A percentile compares a stretch with the other conserved stretches of the same genome.
Evolutionary conservation across 1,140 invertebrate species (phyloP).

Genomic region (Oreohelix idahoensis): DNA sequence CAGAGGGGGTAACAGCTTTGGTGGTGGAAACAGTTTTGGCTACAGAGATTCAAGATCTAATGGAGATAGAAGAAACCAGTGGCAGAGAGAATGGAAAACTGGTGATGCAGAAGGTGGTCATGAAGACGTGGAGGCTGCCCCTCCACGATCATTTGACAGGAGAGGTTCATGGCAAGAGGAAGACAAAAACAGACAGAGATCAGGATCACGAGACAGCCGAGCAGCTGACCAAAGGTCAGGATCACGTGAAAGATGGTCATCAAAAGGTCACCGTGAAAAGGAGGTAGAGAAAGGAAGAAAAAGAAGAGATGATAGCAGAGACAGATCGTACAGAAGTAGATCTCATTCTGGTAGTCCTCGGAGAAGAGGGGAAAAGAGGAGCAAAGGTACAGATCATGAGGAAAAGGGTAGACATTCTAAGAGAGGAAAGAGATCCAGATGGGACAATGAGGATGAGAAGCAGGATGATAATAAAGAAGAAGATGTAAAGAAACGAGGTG

Average conservation of each 20-base stretch:
- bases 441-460: not conserved
- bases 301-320: constrained; percentile 5
- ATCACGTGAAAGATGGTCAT: not conserved
- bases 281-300: not conserved
- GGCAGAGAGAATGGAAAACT: not conserved
- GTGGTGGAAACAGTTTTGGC: not conserved
- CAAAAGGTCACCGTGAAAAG: not conserved
- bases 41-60: constrained; percentile 1
- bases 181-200: not conserved
- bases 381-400: not conserved
- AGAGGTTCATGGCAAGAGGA: constrained; percentile 8
- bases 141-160: not conserved
- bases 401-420: not conserved
- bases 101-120: constrained; percentile 1
- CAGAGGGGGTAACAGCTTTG: not conserved
- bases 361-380: not conserved
- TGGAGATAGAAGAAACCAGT: not conserved
- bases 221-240: not conserved
- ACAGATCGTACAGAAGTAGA: constrained; percentile 7
- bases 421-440: not conserved
- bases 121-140: not conserved
- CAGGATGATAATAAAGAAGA: not conserved
- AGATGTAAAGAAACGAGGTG: not conserved
- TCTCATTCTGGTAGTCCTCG: not conserved
- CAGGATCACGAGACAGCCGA: constrained; percentile 7